Evolutionary conservation across 2,888 invertebrate genomes (phyloP), one percentile per base, ranked within the genome.

Genomic region (Nomada lathburiana): DNA sequence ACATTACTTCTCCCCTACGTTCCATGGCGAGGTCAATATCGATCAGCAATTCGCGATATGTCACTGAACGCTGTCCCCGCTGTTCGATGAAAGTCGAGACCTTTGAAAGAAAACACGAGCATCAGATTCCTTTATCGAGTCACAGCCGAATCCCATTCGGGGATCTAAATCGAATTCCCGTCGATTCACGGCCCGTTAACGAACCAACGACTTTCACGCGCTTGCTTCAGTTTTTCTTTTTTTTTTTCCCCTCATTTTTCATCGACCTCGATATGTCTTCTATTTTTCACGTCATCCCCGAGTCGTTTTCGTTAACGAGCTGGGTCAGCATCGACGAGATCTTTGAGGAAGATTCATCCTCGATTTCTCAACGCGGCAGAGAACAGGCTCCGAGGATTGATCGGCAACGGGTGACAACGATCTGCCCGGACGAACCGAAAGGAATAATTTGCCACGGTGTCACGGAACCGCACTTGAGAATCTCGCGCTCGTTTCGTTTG

Each of bases 221-320:
- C 20, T 47, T 62, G 55, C 29, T 63, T 59, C 29, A 23, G 75
- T 69, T 64, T 23, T 59, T 36, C n/a, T 36, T 23, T 67, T 36
- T 36, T 36, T 36, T 36, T 26, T 26, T 26, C 2, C 2, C 26
- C 36, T 36, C 36, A 36, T 36, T 36, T 36, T 52, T 52, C 65
- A 57, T 67, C 76, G 75, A 69, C 64, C 70, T 77, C 86, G 87
- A 86, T 84, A 86, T 86, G 86, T 86, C 80, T 83, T 53, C 71
- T 64, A 57, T 71, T 29, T 71, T 36, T 69, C 71, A 16, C 16
- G 53, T 69, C 44, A 47, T n/a, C 23, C 63, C 36, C 13, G 29
- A 59, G 55, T 62, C 68, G 53, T 26, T 62, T 70, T 63, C 80
- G 83, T 76, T 76, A 83, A 80, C 74, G 62, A 80, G 57, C 23